Percentiles rank a stretch among this genome's conserved stretches.
Conservation (phyloP, 2,888 invertebrate species). For the Lissonota sp. region DNA sequence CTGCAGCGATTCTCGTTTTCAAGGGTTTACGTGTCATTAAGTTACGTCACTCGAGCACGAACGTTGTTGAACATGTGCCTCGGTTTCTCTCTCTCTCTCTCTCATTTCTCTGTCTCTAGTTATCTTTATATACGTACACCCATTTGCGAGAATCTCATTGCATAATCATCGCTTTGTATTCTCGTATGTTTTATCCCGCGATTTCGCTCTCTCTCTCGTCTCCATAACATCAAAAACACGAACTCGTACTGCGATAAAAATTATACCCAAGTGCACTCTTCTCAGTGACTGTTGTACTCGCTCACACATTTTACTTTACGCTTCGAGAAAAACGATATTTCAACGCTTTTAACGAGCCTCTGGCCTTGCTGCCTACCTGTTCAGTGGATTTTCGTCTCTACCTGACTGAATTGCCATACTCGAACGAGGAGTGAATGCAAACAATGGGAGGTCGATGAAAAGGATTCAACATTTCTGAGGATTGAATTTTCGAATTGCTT, state of each 20-base stretch:
- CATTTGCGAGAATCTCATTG: constrained; percentile 50
- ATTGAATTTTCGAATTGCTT: background rate
- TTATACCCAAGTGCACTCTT: constrained; percentile 18
- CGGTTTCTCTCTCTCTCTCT: constrained; percentile 24
- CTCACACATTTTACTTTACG: constrained; percentile 14
- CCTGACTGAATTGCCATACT: constrained; percentile 28
- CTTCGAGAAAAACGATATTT: constrained; percentile 60
- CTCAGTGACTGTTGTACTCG: background rate
- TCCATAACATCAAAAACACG: constrained; percentile 33
- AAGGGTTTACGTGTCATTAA: constrained; percentile 39
- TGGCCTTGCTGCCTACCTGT: constrained; percentile 64
- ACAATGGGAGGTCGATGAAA: background rate
- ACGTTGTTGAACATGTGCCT: constrained; percentile 30
- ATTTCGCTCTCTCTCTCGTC: constrained; percentile 24
- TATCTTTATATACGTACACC: background rate
- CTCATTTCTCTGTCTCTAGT: background rate
- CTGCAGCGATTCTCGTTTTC: constrained; percentile 52
- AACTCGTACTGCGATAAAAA: constrained; percentile 15
- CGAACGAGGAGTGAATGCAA: background rate
- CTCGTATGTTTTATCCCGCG: constrained; percentile 39
- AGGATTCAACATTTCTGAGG: background rate
- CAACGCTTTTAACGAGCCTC: constrained; percentile 58
- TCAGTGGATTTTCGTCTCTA: constrained; percentile 21
- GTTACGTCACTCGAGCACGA: constrained; percentile 53
- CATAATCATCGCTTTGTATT: constrained; percentile 59